Conservation (phyloP, 2,113 vertebrate genomes). For the Crotalus helleri region DNA sequence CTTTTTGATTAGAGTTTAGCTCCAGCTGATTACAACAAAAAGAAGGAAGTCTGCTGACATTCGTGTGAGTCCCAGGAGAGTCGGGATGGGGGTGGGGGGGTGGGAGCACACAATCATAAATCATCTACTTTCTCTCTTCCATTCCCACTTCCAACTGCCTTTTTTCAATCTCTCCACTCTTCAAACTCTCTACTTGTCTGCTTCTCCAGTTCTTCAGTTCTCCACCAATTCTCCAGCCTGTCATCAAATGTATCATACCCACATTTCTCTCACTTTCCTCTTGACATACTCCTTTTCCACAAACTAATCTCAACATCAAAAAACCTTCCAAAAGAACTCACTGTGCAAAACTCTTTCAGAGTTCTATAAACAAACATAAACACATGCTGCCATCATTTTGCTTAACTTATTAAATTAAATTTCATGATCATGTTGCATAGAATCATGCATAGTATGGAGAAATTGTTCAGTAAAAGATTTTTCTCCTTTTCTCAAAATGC, state of each 20-base stretch:
- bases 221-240: not conserved
- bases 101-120: not conserved
- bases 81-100: not conserved
- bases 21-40: not conserved
- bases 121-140: not conserved
- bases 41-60: not conserved
- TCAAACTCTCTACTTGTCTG: not conserved
- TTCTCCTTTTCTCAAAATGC: not conserved
- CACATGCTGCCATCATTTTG: not conserved
- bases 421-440: not conserved
- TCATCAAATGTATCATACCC: not conserved
- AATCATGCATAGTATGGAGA: not conserved
- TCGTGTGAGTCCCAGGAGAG: not conserved
- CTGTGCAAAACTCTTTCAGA: not conserved
- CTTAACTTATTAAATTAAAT: not conserved
- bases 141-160: not conserved
- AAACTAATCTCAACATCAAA: not conserved
- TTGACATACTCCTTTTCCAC: not conserved
- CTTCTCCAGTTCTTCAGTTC: not conserved
- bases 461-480: not conserved
- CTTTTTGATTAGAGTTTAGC: not conserved
- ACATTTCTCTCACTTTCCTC: not conserved
- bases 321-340: not conserved
- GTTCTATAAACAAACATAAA: not conserved
- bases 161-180: not conserved